phyloP scores from a whole-genome alignment of 1,140 invertebrate species.

The Contarinia nasturtii region DNA sequence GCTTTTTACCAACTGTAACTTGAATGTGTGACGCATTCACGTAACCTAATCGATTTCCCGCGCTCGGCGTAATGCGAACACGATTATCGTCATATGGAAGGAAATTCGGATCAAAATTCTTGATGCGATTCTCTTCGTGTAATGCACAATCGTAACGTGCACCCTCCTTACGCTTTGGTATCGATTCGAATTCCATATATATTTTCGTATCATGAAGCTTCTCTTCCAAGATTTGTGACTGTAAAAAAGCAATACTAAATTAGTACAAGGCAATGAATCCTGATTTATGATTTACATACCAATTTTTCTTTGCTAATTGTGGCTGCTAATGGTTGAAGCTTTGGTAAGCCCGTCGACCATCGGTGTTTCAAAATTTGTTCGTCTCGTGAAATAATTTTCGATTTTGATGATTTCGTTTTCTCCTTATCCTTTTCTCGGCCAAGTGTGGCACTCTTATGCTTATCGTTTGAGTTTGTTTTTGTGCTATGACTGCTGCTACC shows the following conservation, averaged over 20 bases:
- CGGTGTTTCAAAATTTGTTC: conserved; percentile 31
- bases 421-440: conserved; percentile 33
- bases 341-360: conserved; percentile 43
- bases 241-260: conserved; percentile 5
- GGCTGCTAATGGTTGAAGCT: conserved; percentile 43
- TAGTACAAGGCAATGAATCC: conserved; percentile 11
- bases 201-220: conserved; percentile 64
- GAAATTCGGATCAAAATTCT: conserved; percentile 36
- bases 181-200: conserved; percentile 72
- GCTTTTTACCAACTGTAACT: conserved; percentile 52
- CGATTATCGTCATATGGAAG: conserved; percentile 78
- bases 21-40: conserved; percentile 76
- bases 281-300: conserved; percentile 29
- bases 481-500: conserved; percentile 30
- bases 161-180: conserved; percentile 55
- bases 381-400: conserved; percentile 25
- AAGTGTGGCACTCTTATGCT: conserved; percentile 39
- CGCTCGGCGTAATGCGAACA: conserved; percentile 52
- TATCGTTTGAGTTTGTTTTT: conserved; percentile 18
- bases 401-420: conserved; percentile 12
- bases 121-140: conserved; percentile 19
- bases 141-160: conserved; percentile 19
- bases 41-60: conserved; percentile 66
- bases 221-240: conserved; percentile 63
- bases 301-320: conserved; percentile 55